Percentiles rank a stretch among this genome's conserved stretches.
These are phyloP conservation scores for Melanotus villosus DNA, from an alignment of 2,888 invertebrate species.

Conservation along the genomic window DNA sequence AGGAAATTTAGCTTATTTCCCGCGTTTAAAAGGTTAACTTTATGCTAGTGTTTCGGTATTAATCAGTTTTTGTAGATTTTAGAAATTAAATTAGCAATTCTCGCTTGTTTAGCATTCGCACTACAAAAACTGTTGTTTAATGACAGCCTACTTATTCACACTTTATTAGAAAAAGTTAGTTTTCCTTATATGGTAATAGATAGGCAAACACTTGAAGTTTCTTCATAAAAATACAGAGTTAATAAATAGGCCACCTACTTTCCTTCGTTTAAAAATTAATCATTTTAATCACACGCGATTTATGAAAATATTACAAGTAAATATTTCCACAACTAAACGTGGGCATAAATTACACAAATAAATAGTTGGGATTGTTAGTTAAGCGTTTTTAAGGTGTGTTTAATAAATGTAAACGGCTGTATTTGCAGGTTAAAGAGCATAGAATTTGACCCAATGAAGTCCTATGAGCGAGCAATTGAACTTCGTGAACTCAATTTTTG, in stretches of 20 bases:
- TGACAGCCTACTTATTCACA: neutral
- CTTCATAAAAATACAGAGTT: neutral
- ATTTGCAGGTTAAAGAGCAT: conserved; percentile 20
- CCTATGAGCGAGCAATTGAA: no score
- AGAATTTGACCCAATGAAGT: conserved; percentile 13
- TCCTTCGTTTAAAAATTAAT: neutral
- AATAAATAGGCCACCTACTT: conserved; percentile 13
- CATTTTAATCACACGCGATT: conserved; percentile 8
- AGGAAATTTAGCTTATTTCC: no score
- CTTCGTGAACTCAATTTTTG: no score
- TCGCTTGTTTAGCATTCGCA: no score
- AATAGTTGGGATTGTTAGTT: conserved; percentile 12
- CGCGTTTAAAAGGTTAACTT: no score
- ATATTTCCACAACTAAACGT: neutral
- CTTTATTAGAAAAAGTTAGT: neutral
- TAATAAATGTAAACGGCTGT: conserved; percentile 3
- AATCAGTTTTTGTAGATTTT: no score
- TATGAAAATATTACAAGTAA: conserved; percentile 1
- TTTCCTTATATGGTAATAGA: neutral
- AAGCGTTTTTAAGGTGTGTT: conserved; percentile 25
- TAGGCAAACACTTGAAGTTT: neutral
- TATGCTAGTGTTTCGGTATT: no score
- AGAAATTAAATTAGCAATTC: no score
- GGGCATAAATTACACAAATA: conserved; percentile 25
- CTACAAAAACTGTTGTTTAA: neutral